Percentiles rank a stretch among this genome's conserved stretches.
Evolutionary conservation across 2,797 vertebrate genomes (phyloP).

Genomic region (Enteromius thamalakanensis): DNA sequence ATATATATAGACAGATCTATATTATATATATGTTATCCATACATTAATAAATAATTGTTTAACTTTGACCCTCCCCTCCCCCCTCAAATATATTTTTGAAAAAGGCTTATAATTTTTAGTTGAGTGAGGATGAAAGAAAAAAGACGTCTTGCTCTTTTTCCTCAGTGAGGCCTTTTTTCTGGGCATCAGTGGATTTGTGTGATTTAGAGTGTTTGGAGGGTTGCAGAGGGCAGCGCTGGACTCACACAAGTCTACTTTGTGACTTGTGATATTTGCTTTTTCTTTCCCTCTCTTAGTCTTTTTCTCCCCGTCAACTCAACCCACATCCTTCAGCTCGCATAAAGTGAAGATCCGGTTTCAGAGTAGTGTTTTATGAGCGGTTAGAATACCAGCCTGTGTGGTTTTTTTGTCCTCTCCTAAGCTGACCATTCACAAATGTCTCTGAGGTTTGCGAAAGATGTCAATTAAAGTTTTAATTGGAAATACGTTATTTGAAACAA

Average conservation of each 20-base stretch:
- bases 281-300: conserved; percentile 37
- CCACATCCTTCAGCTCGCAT: conserved; percentile 75
- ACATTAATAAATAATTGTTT: background rate
- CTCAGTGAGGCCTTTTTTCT: conserved; percentile 34
- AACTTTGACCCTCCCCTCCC: no score
- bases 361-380: conserved; percentile 76
- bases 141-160: background rate
- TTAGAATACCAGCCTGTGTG: conserved; percentile 74
- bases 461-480: conserved; percentile 77
- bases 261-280: conserved; percentile 47
- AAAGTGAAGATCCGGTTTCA: conserved; percentile 77
- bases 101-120: background rate
- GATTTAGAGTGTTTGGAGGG: conserved; percentile 30
- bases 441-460: conserved; percentile 71
- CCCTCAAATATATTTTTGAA: background rate
- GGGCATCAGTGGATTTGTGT: conserved; percentile 19
- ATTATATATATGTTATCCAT: no score
- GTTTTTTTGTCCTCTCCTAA: conserved; percentile 60
- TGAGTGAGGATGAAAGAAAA: background rate
- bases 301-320: conserved; percentile 28
- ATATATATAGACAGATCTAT: no score
- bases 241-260: conserved; percentile 40
- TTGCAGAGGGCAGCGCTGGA: conserved; percentile 16
- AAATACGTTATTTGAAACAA: conserved; percentile 69
- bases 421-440: conserved; percentile 67